Conservation (phyloP, 2,797 vertebrate species). For the Coranthus polyacanthus region DNA sequence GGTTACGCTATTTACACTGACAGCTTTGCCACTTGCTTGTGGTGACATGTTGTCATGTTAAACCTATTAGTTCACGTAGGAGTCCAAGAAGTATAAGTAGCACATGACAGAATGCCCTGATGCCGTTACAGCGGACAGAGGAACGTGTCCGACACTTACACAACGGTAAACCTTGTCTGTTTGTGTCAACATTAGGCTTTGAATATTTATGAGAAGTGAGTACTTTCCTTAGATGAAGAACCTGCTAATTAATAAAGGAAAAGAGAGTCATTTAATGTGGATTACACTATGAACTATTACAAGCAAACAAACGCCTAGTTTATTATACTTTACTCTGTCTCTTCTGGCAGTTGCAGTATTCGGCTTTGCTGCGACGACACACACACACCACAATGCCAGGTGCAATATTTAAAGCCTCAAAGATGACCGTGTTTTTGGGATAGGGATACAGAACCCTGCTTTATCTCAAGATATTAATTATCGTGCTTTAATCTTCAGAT, state of each 20-base stretch:
- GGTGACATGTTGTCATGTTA: constrained; percentile 25
- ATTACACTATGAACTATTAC: too few species aligned
- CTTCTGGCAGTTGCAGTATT: too few species aligned
- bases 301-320: too few species aligned
- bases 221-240: too few species aligned
- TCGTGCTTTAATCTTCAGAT: constrained; percentile 18
- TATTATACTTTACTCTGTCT: too few species aligned
- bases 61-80: constrained; percentile 17
- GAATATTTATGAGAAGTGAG: too few species aligned
- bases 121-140: neutral
- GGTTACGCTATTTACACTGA: constrained; percentile 8
- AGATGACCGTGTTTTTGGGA: neutral
- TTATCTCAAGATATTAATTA: constrained; percentile 19
- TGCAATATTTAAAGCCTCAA: neutral
- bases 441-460: neutral
- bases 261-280: too few species aligned
- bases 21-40: neutral
- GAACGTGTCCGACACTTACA: neutral
- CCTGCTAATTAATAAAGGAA: too few species aligned
- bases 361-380: too few species aligned
- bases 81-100: constrained; percentile 6
- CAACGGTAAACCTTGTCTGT: neutral
- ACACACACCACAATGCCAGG: too few species aligned
- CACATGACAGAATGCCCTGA: constrained; percentile 1
- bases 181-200: neutral